These are phyloP conservation scores for Andrena camellia DNA, from an alignment of 2,888 invertebrate genomes.

Conservation along the genomic window DNA sequence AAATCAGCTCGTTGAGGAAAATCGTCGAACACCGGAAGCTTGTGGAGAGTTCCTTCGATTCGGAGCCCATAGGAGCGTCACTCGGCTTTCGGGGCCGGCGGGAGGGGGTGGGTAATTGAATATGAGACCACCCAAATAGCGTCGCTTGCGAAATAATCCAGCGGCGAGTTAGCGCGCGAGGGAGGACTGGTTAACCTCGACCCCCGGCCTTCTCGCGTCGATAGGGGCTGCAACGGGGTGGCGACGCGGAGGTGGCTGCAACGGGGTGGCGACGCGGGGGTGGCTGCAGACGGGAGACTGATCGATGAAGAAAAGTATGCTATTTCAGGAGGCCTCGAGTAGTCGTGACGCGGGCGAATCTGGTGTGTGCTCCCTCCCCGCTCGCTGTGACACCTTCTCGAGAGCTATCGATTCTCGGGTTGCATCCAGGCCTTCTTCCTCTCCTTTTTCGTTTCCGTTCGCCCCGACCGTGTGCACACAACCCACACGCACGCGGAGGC, in stretches of 20 bases:
- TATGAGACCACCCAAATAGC: constrained; percentile 53
- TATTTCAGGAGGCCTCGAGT: constrained; percentile 68
- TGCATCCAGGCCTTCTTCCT: constrained; percentile 21
- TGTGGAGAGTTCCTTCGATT: background rate
- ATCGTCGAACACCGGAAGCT: background rate
- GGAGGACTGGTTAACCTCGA: constrained; percentile 69
- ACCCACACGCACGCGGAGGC: constrained; percentile 6
- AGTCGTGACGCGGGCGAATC: constrained; percentile 58
- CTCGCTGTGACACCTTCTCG: constrained; percentile 59
- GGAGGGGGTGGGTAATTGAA: constrained; percentile 31
- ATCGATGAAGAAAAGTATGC: constrained; percentile 73
- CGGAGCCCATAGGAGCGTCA: background rate
- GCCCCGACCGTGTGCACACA: background rate
- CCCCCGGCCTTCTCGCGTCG: constrained; percentile 47
- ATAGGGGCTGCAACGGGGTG: constrained; percentile 30
- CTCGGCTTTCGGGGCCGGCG: background rate
- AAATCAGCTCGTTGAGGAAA: too few species aligned
- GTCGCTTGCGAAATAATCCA: constrained; percentile 40
- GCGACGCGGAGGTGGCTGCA: constrained; percentile 13
- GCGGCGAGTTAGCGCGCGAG: constrained; percentile 43
- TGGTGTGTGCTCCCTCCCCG: constrained; percentile 43
- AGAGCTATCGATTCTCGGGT: constrained; percentile 61
- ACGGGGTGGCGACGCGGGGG: constrained; percentile 24
- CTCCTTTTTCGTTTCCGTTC: background rate
- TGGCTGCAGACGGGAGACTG: constrained; percentile 53